phyloP scores from a whole-genome alignment of 2,113 vertebrate species.

The Azemiops feae region DNA sequence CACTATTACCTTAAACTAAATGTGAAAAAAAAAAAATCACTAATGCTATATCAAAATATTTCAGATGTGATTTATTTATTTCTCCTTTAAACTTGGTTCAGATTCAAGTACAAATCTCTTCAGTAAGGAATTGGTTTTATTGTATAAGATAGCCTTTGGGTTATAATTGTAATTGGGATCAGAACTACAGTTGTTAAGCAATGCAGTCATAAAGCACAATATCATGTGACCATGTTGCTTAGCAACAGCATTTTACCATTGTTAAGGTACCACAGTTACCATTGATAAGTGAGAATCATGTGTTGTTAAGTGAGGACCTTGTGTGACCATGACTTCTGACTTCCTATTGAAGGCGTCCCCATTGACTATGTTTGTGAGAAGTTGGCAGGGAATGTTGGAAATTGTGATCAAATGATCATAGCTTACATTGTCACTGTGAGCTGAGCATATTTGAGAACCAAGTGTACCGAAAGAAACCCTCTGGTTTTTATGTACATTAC shows the following conservation, averaged over 20 bases:
- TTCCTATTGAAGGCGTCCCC: not conserved
- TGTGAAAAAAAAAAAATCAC: not conserved
- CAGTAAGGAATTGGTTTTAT: not conserved
- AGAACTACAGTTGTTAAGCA: not conserved
- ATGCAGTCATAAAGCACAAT: not conserved
- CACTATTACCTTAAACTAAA: not conserved
- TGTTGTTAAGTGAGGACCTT: not conserved
- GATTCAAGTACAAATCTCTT: not conserved
- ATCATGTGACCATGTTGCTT: not conserved
- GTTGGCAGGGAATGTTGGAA: not conserved
- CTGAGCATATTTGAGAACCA: not conserved
- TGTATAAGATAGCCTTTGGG: not conserved
- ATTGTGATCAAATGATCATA: not conserved
- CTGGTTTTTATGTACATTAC: not conserved
- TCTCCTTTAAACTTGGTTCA: not conserved
- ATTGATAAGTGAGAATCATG: not conserved
- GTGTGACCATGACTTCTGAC: not conserved
- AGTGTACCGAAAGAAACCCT: not conserved
- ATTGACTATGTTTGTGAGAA: not conserved
- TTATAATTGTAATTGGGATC: not conserved
- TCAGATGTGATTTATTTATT: not conserved
- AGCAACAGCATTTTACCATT: not conserved
- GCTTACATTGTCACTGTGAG: not conserved
- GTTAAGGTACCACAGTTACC: not conserved
- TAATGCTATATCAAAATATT: not conserved